Evolutionary conservation across 2,797 vertebrate genomes (phyloP), one percentile per base, ranked within the genome.

Genomic region (Carduelis carduelis): DNA sequence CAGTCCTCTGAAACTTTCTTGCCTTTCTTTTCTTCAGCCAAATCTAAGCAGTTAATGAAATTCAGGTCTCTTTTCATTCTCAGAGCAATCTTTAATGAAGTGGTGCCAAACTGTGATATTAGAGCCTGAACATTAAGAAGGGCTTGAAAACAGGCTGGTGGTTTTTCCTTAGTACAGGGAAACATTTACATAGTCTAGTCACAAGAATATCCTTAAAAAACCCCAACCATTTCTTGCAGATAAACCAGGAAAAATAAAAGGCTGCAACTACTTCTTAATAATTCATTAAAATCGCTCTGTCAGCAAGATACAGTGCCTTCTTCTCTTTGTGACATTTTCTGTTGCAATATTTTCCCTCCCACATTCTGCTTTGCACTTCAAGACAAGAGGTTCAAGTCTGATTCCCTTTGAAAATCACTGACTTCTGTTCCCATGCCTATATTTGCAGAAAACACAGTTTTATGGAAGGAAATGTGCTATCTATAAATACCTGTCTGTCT

Each of bases 351-450:
- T 81, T 56, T 32, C 32, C 6, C 26, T 26, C 12, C 14, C 5
- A n/a, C 41, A 7, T 86, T 53, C 46, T 64, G 19, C 59, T 81
- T 63, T 82, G 26, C 28, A 2, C 32, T 87, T 74, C 20, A 32
- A 23, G 65, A 49, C 32, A 56, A 37, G 64, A 49, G 34, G 34
- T 37, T 37, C 56, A 27, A 27, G 34, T 8, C 12, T 50, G n/a
- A 27, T 61, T 59, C 47, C 23, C 24, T 77, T 82, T 76, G 41
- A 32, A 72, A 89, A 22, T 30, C 28, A 2, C 34, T 60, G 8
- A 0, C 0, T 18, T 78, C 72, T 2, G 15, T 66, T 56, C 17
- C 21, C 1, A 3, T 68, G 14, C 4, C 0, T 86, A 0, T 35
- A 2, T 70, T 68, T 78, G 11, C 46, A 60, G 49, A 16, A 66